These are phyloP conservation scores for Altica lythri DNA, from an alignment of 2,888 invertebrate species.

Conservation along the genomic window DNA sequence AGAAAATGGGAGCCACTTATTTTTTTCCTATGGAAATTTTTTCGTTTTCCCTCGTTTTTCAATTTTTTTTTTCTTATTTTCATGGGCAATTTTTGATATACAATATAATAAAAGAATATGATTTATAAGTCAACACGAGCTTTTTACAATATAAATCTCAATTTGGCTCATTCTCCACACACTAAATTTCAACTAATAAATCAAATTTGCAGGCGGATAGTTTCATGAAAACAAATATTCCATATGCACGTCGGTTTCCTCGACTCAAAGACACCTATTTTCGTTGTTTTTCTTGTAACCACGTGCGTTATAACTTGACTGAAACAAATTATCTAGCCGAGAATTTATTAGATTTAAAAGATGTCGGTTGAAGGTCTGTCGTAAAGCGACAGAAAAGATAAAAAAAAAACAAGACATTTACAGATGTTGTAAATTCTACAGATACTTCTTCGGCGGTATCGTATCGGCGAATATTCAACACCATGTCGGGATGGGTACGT, in stretches of 20 bases:
- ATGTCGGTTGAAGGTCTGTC: conserved; percentile 4
- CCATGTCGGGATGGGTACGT: no score
- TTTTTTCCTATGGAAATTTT: no score
- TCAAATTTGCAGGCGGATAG: conserved; percentile 8
- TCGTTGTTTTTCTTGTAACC: background rate
- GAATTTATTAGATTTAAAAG: conserved; percentile 1
- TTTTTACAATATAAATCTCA: background rate
- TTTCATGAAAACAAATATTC: conserved; percentile 8
- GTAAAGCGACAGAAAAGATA: background rate
- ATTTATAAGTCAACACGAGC: no score
- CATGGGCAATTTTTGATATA: no score
- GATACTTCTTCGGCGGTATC: no score
- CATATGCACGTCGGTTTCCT: conserved; percentile 5
- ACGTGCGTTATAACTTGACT: conserved; percentile 1
- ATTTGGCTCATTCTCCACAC: background rate
- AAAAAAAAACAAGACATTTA: background rate
- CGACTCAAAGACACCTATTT: background rate
- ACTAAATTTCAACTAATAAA: conserved; percentile 3
- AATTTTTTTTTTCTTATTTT: no score
- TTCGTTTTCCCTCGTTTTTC: no score
- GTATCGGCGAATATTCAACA: no score
- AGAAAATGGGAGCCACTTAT: no score
- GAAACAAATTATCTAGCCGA: conserved; percentile 4
- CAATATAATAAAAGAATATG: no score
- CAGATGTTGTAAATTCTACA: conserved; percentile 1